A percentile compares a stretch with the other conserved stretches of the same genome.
These are phyloP conservation scores for Saccopteryx leptura DNA, from an alignment of 2,113 vertebrate genomes.

Conservation along the genomic window DNA sequence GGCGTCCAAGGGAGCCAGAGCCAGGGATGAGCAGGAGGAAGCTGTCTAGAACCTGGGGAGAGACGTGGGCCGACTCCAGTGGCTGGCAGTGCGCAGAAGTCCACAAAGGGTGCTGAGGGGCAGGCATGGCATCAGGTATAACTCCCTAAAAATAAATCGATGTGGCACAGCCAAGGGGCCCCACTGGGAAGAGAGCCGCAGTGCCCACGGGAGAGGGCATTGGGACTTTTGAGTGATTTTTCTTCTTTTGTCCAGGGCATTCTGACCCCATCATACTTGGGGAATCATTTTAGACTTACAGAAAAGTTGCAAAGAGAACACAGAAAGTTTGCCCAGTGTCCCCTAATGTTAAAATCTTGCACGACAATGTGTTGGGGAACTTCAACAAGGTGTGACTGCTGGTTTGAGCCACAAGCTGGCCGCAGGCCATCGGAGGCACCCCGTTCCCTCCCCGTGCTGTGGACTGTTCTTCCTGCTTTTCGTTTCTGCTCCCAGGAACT, in stretches of 20 bases:
- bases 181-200: fast-evolving
- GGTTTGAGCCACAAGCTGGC: background rate
- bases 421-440: background rate
- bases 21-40: background rate
- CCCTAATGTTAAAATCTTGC: background rate
- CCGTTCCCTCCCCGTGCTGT: background rate
- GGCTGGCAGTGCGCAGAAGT: background rate
- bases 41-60: background rate
- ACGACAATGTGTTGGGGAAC: background rate
- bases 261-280: background rate
- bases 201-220: fast-evolving
- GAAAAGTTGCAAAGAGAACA: background rate
- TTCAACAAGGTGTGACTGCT: no score
- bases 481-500: background rate
- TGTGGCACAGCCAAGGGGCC: fast-evolving
- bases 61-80: fast-evolving
- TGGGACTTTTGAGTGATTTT: background rate
- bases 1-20: background rate
- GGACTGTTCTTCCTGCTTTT: background rate
- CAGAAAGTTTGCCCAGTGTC: background rate
- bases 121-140: background rate
- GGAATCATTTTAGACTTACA: background rate
- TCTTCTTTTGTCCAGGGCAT: background rate
- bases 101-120: background rate
- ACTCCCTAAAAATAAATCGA: background rate